A percentile compares a stretch with the other conserved stretches of the same genome.
Evolutionary conservation across 2,888 invertebrate species (phyloP).

Genomic region (Pycnomerus fuliginosus): DNA sequence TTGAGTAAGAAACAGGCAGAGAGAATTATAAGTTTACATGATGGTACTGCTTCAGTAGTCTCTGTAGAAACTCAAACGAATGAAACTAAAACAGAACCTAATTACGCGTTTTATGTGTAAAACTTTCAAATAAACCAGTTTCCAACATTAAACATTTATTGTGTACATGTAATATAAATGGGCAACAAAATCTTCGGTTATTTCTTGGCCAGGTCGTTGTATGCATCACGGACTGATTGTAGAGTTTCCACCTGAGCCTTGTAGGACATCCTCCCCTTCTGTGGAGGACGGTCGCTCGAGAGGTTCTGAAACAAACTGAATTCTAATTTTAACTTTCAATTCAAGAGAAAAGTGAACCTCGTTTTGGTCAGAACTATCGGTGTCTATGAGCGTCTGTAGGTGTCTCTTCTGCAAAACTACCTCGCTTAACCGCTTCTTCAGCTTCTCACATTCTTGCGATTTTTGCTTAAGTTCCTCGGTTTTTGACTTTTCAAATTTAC

Average conservation of each 20-base stretch:
- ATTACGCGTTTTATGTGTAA: too few species aligned
- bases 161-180: too few species aligned
- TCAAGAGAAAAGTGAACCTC: conserved; percentile 1
- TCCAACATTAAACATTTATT: too few species aligned
- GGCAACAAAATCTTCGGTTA: background rate
- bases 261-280: conserved; percentile 14
- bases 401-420: conserved; percentile 27
- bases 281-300: conserved; percentile 8
- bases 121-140: too few species aligned
- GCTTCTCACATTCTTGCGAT: conserved; percentile 22
- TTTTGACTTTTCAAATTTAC: conserved; percentile 16
- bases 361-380: conserved; percentile 4
- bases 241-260: conserved; percentile 38
- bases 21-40: too few species aligned
- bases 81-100: too few species aligned
- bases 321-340: background rate
- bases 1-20: too few species aligned
- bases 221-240: conserved; percentile 34
- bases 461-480: conserved; percentile 18
- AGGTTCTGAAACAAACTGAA: conserved; percentile 1
- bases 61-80: too few species aligned
- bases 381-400: conserved; percentile 14
- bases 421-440: conserved; percentile 24
- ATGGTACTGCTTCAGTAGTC: too few species aligned
- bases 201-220: conserved; percentile 13